A percentile compares a stretch with the other conserved stretches of the same genome.
Conservation (phyloP, 2,113 vertebrate species). For the Poeciliopsis prolifica region DNA sequence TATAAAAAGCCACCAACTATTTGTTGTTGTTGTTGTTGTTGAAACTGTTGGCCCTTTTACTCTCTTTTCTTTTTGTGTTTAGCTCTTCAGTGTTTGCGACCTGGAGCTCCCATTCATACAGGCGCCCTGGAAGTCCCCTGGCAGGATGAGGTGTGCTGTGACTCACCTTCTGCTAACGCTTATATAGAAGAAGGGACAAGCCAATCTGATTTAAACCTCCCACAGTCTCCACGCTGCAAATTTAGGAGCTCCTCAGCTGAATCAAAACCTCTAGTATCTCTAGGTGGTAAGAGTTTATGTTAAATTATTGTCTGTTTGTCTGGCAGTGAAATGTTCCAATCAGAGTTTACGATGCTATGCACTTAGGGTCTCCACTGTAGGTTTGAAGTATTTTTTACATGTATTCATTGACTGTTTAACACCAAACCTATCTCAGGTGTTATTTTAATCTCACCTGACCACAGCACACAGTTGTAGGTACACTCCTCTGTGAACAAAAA, state of each 20-base stretch:
- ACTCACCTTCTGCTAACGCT: conserved; percentile 41
- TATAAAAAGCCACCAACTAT: neutral
- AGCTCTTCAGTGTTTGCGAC: conserved; percentile 49
- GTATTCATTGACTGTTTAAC: no score
- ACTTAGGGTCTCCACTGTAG: no score
- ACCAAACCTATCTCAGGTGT: no score
- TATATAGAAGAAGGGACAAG: conserved; percentile 19
- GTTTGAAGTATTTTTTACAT: no score
- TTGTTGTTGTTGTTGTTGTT: neutral
- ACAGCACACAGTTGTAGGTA: no score
- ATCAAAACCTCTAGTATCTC: neutral
- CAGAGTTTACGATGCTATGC: no score
- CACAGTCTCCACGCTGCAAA: conserved; percentile 36
- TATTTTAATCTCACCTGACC: no score
- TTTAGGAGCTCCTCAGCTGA: conserved; percentile 26
- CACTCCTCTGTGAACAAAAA: no score
- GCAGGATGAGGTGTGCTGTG: conserved; percentile 77
- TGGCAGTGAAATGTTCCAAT: neutral
- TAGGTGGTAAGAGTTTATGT: conserved; percentile 36
- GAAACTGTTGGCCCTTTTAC: neutral
- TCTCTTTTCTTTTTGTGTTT: conserved; percentile 14
- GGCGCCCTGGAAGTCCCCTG: conserved; percentile 60
- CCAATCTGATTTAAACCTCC: conserved; percentile 34
- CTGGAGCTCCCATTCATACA: neutral
- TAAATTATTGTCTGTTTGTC: neutral